These are phyloP conservation scores for Cyanocitta stelleri DNA, from an alignment of 2,113 vertebrate species.

Conservation along the genomic window DNA sequence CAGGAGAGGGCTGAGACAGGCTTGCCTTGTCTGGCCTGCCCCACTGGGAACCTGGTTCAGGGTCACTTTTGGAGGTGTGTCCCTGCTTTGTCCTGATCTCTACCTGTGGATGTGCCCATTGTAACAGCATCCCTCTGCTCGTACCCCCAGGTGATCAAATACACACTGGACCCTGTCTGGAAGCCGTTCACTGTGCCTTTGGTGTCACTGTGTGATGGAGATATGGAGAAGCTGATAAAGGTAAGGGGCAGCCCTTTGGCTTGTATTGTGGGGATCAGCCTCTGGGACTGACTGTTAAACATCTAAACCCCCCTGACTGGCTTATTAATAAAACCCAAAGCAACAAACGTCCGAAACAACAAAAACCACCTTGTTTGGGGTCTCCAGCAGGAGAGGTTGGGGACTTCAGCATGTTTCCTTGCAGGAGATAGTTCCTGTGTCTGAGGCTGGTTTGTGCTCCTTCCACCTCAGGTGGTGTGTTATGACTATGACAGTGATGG, in stretches of 20 bases:
- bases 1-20: background rate
- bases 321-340: background rate
- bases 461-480: constrained; percentile 80
- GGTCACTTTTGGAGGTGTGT: accelerated
- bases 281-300: background rate
- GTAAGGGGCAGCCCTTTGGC: background rate
- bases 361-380: background rate
- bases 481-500: constrained; percentile 96
- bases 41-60: background rate
- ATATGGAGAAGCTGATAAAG: constrained; percentile 90
- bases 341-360: background rate
- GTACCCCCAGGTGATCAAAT: constrained; percentile 88
- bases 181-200: constrained; percentile 92
- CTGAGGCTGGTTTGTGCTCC: background rate
- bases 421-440: accelerated
- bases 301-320: background rate
- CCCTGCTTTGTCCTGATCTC: background rate
- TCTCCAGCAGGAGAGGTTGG: background rate
- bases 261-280: background rate
- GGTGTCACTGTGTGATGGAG: constrained; percentile 92
- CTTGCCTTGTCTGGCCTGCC: background rate
- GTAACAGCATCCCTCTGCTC: background rate
- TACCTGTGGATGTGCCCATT: accelerated
- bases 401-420: background rate
- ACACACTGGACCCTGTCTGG: constrained; percentile 94